Evolutionary conservation across 2,888 invertebrate species (phyloP).

Genomic region (Ferdinandea cuprea): DNA sequence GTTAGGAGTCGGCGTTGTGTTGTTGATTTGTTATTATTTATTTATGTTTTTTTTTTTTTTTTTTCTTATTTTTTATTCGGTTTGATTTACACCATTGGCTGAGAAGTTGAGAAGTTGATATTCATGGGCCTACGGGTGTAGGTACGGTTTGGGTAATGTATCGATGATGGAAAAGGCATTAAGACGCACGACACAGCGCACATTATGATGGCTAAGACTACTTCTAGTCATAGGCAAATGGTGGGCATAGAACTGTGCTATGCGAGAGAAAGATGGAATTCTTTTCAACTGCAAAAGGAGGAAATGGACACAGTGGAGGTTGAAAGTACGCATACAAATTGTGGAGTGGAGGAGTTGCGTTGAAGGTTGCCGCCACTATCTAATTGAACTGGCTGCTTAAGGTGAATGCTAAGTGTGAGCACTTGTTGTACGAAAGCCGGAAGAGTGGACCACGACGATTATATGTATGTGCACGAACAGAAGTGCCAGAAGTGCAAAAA

Average conservation of each 20-base stretch:
- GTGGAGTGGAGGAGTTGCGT: neutral
- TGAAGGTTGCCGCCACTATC: no score
- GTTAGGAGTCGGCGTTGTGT: constrained; percentile 63
- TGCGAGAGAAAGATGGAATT: constrained; percentile 13
- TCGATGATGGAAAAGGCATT: constrained; percentile 48
- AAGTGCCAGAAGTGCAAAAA: no score
- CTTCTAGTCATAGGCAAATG: constrained; percentile 22
- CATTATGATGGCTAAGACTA: constrained; percentile 4
- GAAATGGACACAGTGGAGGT: constrained; percentile 32
- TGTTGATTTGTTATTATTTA: constrained; percentile 73
- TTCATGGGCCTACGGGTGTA: constrained; percentile 39
- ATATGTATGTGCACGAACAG: no score
- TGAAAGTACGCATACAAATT: constrained; percentile 16
- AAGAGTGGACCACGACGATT: no score
- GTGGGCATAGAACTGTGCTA: constrained; percentile 15
- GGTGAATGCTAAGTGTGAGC: neutral
- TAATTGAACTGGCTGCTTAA: no score
- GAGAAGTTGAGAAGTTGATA: constrained; percentile 39
- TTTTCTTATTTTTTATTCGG: no score
- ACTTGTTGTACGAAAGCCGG: neutral
- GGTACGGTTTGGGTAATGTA: constrained; percentile 43
- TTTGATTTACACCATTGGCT: constrained; percentile 34
- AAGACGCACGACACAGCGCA: constrained; percentile 3
- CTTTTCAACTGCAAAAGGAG: constrained; percentile 28
- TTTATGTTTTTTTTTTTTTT: constrained; percentile 62